phyloP scores from a whole-genome alignment of 2,888 invertebrate genomes.

The Selenia dentaria region DNA sequence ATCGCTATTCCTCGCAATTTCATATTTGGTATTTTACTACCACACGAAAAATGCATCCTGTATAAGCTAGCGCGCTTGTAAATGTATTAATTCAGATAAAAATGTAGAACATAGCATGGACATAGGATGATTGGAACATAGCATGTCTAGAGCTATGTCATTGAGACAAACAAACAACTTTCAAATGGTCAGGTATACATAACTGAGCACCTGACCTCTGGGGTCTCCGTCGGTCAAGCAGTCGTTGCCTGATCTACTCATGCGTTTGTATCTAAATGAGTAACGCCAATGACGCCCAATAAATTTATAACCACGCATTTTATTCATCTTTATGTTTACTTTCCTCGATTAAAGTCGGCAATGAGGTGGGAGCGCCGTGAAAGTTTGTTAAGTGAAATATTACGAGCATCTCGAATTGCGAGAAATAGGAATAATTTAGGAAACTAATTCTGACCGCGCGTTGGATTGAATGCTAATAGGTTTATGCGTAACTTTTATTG shows the following conservation, averaged over 20 bases:
- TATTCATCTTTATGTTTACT: conserved; percentile 46
- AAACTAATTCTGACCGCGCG: conserved; percentile 26
- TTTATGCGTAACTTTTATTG: conserved; percentile 15
- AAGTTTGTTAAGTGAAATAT: conserved; percentile 43
- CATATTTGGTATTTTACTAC: too few relatives aligned
- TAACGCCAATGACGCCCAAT: conserved; percentile 42
- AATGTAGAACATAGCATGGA: too few relatives aligned
- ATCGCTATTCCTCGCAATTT: too few relatives aligned
- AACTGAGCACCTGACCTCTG: conserved; percentile 40
- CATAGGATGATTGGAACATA: too few relatives aligned
- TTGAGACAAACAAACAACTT: conserved; percentile 64
- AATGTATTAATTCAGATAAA: too few relatives aligned
- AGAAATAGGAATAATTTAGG: conserved; percentile 23
- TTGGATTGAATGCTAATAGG: conserved; percentile 27
- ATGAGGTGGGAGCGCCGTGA: conserved; percentile 45
- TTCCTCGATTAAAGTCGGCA: conserved; percentile 51
- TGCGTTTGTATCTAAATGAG: conserved; percentile 34
- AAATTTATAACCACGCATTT: conserved; percentile 46
- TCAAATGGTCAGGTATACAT: conserved; percentile 39
- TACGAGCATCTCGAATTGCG: conserved; percentile 35
- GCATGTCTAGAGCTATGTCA: too few relatives aligned
- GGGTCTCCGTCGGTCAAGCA: conserved; percentile 3
- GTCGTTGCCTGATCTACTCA: conserved; percentile 24
- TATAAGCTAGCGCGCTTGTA: too few relatives aligned
- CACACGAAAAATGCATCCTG: too few relatives aligned